phyloP scores from a whole-genome alignment of 2,888 invertebrate genomes.

The Spodoptera exigua region DNA sequence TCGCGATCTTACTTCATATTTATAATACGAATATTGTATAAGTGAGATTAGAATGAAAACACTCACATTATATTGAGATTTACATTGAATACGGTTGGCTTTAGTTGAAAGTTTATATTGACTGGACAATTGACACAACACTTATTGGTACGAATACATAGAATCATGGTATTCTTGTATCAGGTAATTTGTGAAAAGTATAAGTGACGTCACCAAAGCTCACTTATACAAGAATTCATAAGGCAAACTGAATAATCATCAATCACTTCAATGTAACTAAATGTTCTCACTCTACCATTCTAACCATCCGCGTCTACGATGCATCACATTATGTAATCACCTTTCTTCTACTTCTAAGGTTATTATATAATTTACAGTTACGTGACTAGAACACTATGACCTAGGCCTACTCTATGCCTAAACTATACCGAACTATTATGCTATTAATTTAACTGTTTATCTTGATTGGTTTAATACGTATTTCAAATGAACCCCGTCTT shows the following conservation, averaged over 20 bases:
- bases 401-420: slow-evolving; percentile 57
- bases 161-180: slow-evolving; percentile 4
- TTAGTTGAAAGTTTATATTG: too few species aligned
- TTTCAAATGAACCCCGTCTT: slow-evolving; percentile 17
- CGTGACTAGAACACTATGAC: slow-evolving; percentile 60
- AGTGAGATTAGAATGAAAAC: slow-evolving; percentile 41
- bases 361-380: slow-evolving; percentile 60
- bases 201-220: slow-evolving; percentile 36
- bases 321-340: slow-evolving; percentile 81
- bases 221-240: slow-evolving; percentile 66
- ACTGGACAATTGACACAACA: too few species aligned
- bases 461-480: slow-evolving; percentile 18
- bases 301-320: slow-evolving; percentile 63
- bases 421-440: slow-evolving; percentile 37
- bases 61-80: background rate
- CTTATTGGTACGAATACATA: too few species aligned
- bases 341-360: slow-evolving; percentile 75
- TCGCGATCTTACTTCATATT: slow-evolving; percentile 46
- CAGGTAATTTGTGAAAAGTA: slow-evolving; percentile 40
- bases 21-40: slow-evolving; percentile 48
- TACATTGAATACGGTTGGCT: background rate
- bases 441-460: slow-evolving; percentile 22
- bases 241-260: slow-evolving; percentile 65
- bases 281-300: slow-evolving; percentile 54
- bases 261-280: slow-evolving; percentile 49